Evolutionary conservation across 2,797 vertebrate species (phyloP).

Genomic region (Novumbra hubbsi): DNA sequence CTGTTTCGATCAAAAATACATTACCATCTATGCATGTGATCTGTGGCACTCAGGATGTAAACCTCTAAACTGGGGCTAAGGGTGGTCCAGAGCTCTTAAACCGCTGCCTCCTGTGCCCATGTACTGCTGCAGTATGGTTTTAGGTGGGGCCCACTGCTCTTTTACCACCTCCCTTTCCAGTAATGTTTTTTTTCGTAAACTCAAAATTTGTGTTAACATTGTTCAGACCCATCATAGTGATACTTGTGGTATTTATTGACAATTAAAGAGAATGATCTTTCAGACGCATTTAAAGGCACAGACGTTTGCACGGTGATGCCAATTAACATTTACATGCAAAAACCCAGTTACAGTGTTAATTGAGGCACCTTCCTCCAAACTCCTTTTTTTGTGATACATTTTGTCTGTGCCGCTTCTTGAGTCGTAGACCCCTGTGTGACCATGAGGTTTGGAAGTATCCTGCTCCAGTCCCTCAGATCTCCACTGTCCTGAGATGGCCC

Average conservation of each 20-base stretch:
- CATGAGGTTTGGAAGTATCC: too few relatives aligned
- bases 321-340: background rate
- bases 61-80: background rate
- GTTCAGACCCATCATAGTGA: background rate
- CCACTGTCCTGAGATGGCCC: conserved; percentile 68
- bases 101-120: too few relatives aligned
- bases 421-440: background rate
- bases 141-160: too few relatives aligned
- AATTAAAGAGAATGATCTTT: background rate
- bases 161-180: too few relatives aligned
- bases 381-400: background rate
- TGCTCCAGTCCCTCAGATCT: background rate
- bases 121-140: too few relatives aligned
- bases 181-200: too few relatives aligned
- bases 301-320: background rate
- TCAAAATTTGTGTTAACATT: background rate
- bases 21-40: background rate
- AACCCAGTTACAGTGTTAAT: background rate
- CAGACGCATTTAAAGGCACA: background rate
- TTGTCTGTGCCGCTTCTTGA: background rate
- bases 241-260: background rate
- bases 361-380: background rate
- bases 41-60: background rate
- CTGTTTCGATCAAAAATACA: too few relatives aligned
- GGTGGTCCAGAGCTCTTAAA: too few relatives aligned